phyloP scores from a whole-genome alignment of 2,797 vertebrate species.

The Pteronotus mesoamericanus region DNA sequence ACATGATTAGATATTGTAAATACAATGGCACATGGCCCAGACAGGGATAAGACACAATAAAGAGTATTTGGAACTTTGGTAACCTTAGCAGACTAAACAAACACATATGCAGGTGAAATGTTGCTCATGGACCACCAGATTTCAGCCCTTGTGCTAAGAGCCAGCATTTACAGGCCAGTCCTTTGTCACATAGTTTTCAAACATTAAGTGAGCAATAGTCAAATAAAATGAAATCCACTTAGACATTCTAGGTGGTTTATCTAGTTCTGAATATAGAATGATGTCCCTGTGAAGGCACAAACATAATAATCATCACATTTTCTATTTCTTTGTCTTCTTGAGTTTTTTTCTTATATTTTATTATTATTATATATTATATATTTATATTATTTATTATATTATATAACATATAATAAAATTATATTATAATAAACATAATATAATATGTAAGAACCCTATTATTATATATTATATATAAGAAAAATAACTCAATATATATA shows the following conservation, averaged over 20 bases:
- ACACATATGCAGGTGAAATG: neutral
- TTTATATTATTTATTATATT: too few relatives aligned
- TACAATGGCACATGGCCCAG: neutral
- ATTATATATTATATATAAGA: too few relatives aligned
- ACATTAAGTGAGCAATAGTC: neutral
- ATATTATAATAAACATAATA: too few relatives aligned
- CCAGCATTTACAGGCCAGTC: neutral
- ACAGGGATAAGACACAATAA: neutral
- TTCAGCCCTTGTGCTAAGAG: neutral
- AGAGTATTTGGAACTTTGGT: neutral
- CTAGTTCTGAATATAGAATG: neutral
- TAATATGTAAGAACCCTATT: too few relatives aligned
- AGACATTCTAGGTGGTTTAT: neutral
- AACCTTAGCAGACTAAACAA: neutral
- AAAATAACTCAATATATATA: neutral
- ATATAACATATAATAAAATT: too few relatives aligned
- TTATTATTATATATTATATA: neutral
- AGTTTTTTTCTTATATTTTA: neutral
- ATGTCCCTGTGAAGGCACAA: neutral
- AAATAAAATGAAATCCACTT: neutral
- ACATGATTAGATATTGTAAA: neutral
- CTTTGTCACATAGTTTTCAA: neutral
- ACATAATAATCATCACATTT: neutral
- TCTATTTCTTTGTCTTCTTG: neutral
- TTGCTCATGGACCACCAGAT: neutral